A percentile compares a stretch with the other conserved stretches of the same genome.
Evolutionary conservation across 1,140 invertebrate genomes (phyloP).

Genomic region (Olivierus martensii): DNA sequence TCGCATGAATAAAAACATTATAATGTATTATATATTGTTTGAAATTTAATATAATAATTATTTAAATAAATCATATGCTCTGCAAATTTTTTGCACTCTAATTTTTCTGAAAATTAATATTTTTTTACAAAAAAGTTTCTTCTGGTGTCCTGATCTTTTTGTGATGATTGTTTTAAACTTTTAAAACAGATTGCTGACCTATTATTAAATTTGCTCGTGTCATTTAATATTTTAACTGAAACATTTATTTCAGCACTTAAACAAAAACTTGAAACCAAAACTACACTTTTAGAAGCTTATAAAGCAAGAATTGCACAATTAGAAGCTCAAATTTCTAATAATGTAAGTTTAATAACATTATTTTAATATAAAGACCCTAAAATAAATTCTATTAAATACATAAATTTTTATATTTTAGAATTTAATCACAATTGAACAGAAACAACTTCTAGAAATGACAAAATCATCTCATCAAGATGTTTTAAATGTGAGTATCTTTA

Average conservation of each 20-base stretch:
- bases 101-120: too few relatives aligned
- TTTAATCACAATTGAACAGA: background rate
- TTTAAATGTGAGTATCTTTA: conserved; percentile 36
- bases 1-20: too few relatives aligned
- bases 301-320: background rate
- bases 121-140: too few relatives aligned
- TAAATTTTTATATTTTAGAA: background rate
- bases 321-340: background rate
- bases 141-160: too few relatives aligned
- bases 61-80: too few relatives aligned
- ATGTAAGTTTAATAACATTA: background rate
- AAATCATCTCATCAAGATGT: conserved; percentile 28
- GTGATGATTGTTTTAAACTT: too few relatives aligned
- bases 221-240: too few relatives aligned
- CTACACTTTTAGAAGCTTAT: background rate
- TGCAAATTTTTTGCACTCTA: too few relatives aligned
- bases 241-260: conserved; percentile 3
- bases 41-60: too few relatives aligned
- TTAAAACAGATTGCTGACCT: too few relatives aligned
- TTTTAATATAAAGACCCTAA: background rate
- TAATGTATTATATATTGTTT: too few relatives aligned
- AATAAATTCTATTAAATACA: background rate
- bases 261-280: conserved; percentile 2
- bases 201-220: too few relatives aligned
- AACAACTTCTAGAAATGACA: background rate